Evolutionary conservation across 2,797 vertebrate genomes (phyloP).

Genomic region (Coregonus suidteri): DNA sequence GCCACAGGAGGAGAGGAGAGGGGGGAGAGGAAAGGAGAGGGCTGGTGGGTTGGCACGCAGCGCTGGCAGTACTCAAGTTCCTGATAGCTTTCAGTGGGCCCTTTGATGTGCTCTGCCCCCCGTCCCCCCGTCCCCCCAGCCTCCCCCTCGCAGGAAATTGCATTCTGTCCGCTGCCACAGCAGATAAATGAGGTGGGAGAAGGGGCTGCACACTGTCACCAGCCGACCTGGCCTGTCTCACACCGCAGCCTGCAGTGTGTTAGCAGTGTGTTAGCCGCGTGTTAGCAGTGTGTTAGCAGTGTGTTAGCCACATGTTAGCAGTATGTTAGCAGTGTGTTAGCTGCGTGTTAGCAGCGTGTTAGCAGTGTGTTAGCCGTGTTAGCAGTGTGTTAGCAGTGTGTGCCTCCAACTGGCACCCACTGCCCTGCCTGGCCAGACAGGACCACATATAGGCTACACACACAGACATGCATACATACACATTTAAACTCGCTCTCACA

Average conservation of each 20-base stretch:
- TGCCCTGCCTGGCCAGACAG: conserved; percentile 29
- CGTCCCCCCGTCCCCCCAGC: conserved; percentile 39
- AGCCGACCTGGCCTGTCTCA: conserved; percentile 75
- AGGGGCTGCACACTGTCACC: conserved; percentile 72
- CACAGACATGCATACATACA: conserved; percentile 24
- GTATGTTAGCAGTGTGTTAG: too few species aligned
- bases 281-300: too few species aligned
- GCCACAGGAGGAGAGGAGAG: conserved; percentile 25
- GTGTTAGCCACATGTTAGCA: too few species aligned
- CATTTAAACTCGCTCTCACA: background rate
- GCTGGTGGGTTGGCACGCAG: conserved; percentile 74
- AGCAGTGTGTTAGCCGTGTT: too few species aligned
- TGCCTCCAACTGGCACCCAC: conserved; percentile 55
- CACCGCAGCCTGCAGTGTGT: conserved; percentile 69
- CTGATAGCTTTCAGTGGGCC: conserved; percentile 63
- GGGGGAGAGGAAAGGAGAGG: conserved; percentile 54
- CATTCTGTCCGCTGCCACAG: conserved; percentile 75
- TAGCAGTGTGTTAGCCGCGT: conserved; percentile 23
- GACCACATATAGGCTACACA: conserved; percentile 22
- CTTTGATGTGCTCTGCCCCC: conserved; percentile 78
- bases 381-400: conserved; percentile 68
- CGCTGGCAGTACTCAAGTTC: conserved; percentile 76
- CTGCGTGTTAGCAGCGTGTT: too few species aligned
- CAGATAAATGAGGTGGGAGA: conserved; percentile 78
- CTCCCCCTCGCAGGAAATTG: conserved; percentile 80